These are phyloP conservation scores for Aythya baeri DNA, from an alignment of 2,113 vertebrate species.

Conservation along the genomic window DNA sequence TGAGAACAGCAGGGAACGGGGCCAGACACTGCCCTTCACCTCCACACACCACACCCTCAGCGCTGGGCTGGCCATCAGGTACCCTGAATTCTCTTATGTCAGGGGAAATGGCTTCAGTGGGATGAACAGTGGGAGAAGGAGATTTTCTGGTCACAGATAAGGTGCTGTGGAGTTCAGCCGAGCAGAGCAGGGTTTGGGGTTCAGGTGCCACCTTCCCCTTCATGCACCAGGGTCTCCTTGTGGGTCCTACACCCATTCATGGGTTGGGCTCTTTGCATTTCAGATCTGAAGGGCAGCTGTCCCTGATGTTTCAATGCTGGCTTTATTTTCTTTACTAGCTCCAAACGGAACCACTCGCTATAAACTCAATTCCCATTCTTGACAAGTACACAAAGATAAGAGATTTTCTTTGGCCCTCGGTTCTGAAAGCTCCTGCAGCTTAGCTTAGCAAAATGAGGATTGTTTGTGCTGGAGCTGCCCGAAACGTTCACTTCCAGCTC, in stretches of 20 bases:
- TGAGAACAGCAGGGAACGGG: fast-evolving
- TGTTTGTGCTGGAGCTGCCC: background rate
- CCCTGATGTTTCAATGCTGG: background rate
- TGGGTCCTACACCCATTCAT: fast-evolving
- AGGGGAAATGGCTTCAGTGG: background rate
- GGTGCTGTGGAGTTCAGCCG: background rate
- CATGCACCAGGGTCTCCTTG: background rate
- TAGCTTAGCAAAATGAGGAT: background rate
- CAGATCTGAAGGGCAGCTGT: background rate
- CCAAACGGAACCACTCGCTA: background rate
- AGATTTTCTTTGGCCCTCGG: background rate
- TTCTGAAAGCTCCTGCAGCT: background rate
- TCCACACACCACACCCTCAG: background rate
- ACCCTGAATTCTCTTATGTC: background rate
- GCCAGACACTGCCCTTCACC: background rate
- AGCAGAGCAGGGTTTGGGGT: background rate
- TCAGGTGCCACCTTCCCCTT: background rate
- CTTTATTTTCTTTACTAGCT: background rate
- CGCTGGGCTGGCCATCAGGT: background rate
- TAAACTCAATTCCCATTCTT: background rate
- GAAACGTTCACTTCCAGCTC: background rate
- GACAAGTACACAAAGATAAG: background rate
- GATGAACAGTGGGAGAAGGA: background rate
- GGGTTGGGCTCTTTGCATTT: background rate
- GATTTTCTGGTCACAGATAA: background rate